Conservation (phyloP, 2,113 vertebrate genomes). For the Himantopus leucocephalus region DNA sequence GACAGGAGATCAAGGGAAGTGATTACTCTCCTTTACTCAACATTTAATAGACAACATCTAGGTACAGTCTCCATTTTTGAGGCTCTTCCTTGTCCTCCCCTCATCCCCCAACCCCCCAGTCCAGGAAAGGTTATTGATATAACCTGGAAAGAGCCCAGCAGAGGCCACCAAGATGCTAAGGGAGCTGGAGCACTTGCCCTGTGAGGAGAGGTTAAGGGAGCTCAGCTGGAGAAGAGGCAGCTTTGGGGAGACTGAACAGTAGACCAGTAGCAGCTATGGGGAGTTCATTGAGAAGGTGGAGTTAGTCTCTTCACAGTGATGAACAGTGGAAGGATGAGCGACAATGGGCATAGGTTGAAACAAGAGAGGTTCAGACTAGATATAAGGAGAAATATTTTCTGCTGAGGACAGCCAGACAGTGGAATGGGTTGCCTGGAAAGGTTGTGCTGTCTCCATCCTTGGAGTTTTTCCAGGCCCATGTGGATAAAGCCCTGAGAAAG, state of each 20-base stretch:
- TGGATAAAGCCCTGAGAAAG: neutral
- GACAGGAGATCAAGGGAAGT: neutral
- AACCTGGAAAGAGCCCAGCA: neutral
- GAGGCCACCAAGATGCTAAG: neutral
- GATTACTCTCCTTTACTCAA: neutral
- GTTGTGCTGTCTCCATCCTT: neutral
- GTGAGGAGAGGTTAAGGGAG: neutral
- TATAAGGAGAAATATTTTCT: neutral
- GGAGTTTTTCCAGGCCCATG: neutral
- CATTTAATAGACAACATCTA: neutral
- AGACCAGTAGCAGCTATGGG: neutral
- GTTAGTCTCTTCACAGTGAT: neutral
- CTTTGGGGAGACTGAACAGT: neutral
- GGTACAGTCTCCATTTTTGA: neutral
- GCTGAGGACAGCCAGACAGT: neutral
- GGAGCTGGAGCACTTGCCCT: neutral
- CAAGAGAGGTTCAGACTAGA: neutral
- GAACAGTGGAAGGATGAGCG: neutral
- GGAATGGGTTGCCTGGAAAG: neutral
- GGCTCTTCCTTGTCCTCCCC: neutral
- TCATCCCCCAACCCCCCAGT: fast-evolving
- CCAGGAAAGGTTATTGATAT: neutral
- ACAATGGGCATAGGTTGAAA: neutral
- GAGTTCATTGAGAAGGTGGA: neutral
- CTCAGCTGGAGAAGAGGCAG: neutral